Percentiles rank a stretch among this genome's conserved stretches.
phyloP scores from a whole-genome alignment of 2,888 invertebrate genomes.

The Aethes cnicana region DNA sequence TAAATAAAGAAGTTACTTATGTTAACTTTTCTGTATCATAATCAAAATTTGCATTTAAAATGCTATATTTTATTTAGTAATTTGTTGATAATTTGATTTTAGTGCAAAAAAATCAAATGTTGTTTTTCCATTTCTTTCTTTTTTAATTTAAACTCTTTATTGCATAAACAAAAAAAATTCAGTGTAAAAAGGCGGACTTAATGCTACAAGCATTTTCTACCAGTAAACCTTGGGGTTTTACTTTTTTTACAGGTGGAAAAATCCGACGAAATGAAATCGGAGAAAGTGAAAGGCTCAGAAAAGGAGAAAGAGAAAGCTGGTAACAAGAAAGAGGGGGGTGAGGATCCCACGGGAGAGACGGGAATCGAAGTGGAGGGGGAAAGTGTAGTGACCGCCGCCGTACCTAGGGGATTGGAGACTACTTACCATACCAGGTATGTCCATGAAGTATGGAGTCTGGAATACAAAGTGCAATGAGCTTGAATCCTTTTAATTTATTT shows the following conservation, averaged over 20 bases:
- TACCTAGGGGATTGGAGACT: constrained; percentile 87
- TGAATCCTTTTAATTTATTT: too few species aligned
- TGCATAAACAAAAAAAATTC: too few species aligned
- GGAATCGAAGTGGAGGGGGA: constrained; percentile 90
- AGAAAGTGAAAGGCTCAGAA: constrained; percentile 66
- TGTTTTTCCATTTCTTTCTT: too few species aligned
- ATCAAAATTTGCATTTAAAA: neutral
- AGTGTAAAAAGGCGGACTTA: too few species aligned
- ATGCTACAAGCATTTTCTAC: neutral
- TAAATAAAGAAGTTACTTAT: too few species aligned
- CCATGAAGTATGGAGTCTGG: too few species aligned
- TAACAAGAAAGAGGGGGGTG: constrained; percentile 67
- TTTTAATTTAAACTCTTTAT: too few species aligned
- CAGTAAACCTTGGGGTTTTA: too few species aligned
- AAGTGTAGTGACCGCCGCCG: constrained; percentile 84
- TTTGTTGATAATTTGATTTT: too few species aligned
- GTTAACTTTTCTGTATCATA: too few species aligned
- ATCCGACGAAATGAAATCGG: constrained; percentile 66
- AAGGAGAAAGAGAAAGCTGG: constrained; percentile 71
- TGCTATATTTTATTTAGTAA: neutral
- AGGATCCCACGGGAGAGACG: constrained; percentile 71
- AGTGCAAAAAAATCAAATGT: too few species aligned
- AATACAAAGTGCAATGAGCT: too few species aligned
- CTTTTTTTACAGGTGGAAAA: constrained; percentile 59
- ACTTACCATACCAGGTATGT: constrained; percentile 88